Base-by-base conservation (phyloP, 2,113 vertebrate genomes). In the Alligator mississippiensis region DNA sequence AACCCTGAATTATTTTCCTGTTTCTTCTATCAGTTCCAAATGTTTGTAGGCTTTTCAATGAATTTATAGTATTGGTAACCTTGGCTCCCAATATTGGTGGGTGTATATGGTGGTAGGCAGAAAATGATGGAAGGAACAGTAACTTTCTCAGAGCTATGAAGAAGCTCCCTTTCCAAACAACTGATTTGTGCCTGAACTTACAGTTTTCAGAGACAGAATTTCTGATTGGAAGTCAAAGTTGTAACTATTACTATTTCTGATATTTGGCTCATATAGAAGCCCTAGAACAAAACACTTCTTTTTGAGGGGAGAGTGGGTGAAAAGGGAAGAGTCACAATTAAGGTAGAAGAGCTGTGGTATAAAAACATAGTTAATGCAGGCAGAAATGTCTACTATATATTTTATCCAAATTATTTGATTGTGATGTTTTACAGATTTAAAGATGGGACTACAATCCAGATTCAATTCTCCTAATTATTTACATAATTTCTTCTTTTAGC, bases 221-320 rank as follows among this genome's bases (percentile, higher is more conserved):
- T 1, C 0, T 0, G 0, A 30, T 11, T 54, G 18, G 14, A 83
- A 60, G 13, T 72, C 58, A 4, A 3, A 7, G 5, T 1, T 5
- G 11, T 59, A 72, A 57, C 24, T 75, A 17, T 5, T 55, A 7
- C 11, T 9, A 47, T 47, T 47, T 61, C 19, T 7, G 12, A 59
- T 58, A 27, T 27, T 2, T 64, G 47, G 19, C 21, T 74, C 59
- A 85, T 60, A 17, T 0, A 28, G 58, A 70, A 14, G 57, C 13
- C 24, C 15, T 0, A 1, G 3, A 57, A 3, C 21, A 17, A 28
- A 77, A 62, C 11, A 24, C 2, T 3, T 9, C 8, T 68, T 12
- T 89, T 21, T 2, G 14, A n/a, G 47, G 25, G 47, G 63, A 81
- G 21, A 47, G 14, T 4, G 24, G 21, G 76, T 57, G 90, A 60